A percentile compares a stretch with the other conserved stretches of the same genome.
phyloP scores from a whole-genome alignment of 92 coral and sea anemone species.

The Micromussa lordhowensis region DNA sequence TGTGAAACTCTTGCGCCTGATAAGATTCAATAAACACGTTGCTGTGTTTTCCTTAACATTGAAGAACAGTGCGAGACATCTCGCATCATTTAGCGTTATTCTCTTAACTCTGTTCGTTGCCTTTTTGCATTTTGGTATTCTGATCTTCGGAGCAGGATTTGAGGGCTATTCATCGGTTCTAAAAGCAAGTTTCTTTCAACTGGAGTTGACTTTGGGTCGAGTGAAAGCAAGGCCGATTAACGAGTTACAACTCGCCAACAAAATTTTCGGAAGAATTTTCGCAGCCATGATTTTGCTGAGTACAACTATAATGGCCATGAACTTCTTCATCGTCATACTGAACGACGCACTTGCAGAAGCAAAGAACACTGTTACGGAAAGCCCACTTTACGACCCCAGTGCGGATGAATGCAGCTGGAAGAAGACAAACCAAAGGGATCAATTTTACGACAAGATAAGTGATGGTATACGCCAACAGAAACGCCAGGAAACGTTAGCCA shows the following conservation, averaged over 20 bases:
- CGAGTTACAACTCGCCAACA: neutral
- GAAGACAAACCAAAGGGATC: neutral
- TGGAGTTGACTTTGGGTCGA: slow-evolving; percentile 36
- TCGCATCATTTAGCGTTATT: slow-evolving; percentile 46
- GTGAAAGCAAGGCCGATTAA: slow-evolving; percentile 18
- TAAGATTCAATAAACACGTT: slow-evolving; percentile 74
- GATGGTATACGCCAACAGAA: neutral
- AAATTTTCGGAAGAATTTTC: neutral
- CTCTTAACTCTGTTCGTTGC: slow-evolving; percentile 48
- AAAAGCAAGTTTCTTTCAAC: slow-evolving; percentile 31
- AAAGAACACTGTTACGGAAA: neutral
- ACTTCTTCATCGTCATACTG: slow-evolving; percentile 67
- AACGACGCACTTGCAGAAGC: slow-evolving; percentile 40
- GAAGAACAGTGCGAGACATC: slow-evolving; percentile 30
- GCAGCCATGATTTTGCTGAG: slow-evolving; percentile 22
- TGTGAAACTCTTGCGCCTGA: slow-evolving; percentile 58
- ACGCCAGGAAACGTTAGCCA: neutral
- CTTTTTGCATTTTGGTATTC: slow-evolving; percentile 44
- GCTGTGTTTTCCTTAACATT: slow-evolving; percentile 55
- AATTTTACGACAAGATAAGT: slow-evolving; percentile 10
- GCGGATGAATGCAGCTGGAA: neutral
- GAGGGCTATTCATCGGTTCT: slow-evolving; percentile 47
- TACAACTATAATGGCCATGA: slow-evolving; percentile 48
- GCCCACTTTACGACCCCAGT: neutral
- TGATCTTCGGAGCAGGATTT: slow-evolving; percentile 60